These are phyloP conservation scores for Octomys mimax DNA, from an alignment of 2,797 vertebrate genomes.

Conservation along the genomic window DNA sequence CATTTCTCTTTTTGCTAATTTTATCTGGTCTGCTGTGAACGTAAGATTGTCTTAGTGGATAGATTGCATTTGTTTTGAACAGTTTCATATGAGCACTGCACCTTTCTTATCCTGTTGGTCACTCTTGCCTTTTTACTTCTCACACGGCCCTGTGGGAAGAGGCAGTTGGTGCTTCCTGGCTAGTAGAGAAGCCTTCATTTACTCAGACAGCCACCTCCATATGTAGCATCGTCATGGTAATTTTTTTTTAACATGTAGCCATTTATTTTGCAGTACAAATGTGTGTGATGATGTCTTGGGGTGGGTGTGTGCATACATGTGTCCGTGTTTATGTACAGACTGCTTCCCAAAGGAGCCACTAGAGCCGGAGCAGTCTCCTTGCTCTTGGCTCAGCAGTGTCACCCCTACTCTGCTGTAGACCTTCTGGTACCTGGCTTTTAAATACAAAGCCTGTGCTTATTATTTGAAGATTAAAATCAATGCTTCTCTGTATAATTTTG, in stretches of 20 bases:
- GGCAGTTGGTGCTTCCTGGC: background rate
- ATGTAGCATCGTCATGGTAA: background rate
- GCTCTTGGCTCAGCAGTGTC: slow-evolving; percentile 68
- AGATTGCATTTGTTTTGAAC: background rate
- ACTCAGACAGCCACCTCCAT: background rate
- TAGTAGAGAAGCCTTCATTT: background rate
- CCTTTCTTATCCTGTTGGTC: background rate
- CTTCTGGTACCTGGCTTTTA: background rate
- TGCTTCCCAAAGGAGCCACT: slow-evolving; percentile 70
- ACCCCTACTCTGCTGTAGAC: background rate
- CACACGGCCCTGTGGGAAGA: background rate
- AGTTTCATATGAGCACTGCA: background rate
- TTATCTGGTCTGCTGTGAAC: background rate
- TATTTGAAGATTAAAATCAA: slow-evolving; percentile 80
- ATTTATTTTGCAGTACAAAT: slow-evolving; percentile 67
- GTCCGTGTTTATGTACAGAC: slow-evolving; percentile 83
- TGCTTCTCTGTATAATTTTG: slow-evolving; percentile 84
- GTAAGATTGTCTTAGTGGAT: background rate
- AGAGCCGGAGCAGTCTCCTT: background rate
- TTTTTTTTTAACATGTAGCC: slow-evolving; percentile 22
- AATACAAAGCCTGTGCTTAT: background rate
- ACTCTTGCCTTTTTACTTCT: background rate
- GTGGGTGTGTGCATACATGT: background rate
- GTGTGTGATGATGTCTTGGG: background rate
- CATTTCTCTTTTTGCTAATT: slow-evolving; percentile 18